Base-by-base conservation (phyloP, 2,113 vertebrate species). In the Leucosticte australis region DNA sequence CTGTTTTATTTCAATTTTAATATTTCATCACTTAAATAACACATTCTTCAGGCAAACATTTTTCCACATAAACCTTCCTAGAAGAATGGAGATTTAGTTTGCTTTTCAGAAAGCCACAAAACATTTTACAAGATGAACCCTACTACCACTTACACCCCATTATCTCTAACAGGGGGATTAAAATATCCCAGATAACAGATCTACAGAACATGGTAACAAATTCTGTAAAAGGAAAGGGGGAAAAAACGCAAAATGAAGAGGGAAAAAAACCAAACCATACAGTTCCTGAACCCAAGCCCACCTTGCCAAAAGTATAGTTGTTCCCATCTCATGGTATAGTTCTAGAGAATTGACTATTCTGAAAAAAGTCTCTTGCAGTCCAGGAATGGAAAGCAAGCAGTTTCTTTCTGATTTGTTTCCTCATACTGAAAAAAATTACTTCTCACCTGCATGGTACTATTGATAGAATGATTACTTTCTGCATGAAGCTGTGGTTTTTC, bases 391-490 rank as follows among this genome's bases (percentile, higher is more conserved):
- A 87, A 49, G 30, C 13, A 83, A 83, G 13, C 8, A 73, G 18
- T 31, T 87, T 89, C 11, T 31, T 83, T 71, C n/a, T 50, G 18
- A 1, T n/a, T 78, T 75, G 28, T 56, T 78, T 46, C 31, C 28
- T 59, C 49, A 35, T 7, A 86, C 4, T 15, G 56, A 37, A 92
- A 89, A 41, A n/a, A 71, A 42, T 47, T 15, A 41, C 41, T 95
- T 84, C 98, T 96, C 92, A 99, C 99, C 99, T 99, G 99, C 95
- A 98, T 89, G 24, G 96, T 91, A 65, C 84, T 85, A 97, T 97
- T 98, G 96, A 98, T 98, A 10, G 98, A 97, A 75, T 98, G 98
- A 67, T 98, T 97, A 80, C 96, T 98, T 44, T 99, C 98, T 96
- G 89, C 35, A 71, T 96, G 98, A 50, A 95, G 8, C 31, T 98